These are phyloP conservation scores for Nephrotoma flavescens DNA, from an alignment of 2,888 invertebrate genomes.

Conservation along the genomic window DNA sequence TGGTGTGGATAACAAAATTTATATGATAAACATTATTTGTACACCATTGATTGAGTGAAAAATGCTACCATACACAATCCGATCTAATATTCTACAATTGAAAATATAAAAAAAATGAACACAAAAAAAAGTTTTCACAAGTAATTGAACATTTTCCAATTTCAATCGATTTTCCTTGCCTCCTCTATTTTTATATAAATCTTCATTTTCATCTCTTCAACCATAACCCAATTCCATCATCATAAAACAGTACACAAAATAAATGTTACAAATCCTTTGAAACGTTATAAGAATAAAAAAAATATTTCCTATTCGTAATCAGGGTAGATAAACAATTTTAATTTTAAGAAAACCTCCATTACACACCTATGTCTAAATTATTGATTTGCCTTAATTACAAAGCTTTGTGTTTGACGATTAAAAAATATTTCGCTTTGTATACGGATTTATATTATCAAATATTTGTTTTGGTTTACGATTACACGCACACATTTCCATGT, in stretches of 20 bases:
- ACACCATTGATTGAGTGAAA: neutral
- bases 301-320: neutral
- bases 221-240: neutral
- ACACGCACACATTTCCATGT: too few relatives aligned
- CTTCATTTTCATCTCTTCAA: neutral
- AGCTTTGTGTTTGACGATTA: neutral
- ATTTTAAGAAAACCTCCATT: neutral
- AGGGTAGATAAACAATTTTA: neutral
- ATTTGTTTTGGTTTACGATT: too few relatives aligned
- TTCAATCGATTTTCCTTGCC: neutral
- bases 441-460: too few relatives aligned
- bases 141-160: neutral
- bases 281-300: neutral
- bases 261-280: neutral
- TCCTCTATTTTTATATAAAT: neutral
- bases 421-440: too few relatives aligned
- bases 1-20: neutral
- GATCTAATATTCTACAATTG: neutral
- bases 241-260: neutral
- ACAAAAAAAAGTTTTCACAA: neutral
- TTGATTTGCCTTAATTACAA: neutral
- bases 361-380: neutral
- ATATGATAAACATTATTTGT: neutral
- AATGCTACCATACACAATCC: neutral
- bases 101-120: neutral